A percentile compares a stretch with the other conserved stretches of the same genome.
Conservation (phyloP, 1,140 invertebrate genomes). For the Alviniconcha marisindica region DNA sequence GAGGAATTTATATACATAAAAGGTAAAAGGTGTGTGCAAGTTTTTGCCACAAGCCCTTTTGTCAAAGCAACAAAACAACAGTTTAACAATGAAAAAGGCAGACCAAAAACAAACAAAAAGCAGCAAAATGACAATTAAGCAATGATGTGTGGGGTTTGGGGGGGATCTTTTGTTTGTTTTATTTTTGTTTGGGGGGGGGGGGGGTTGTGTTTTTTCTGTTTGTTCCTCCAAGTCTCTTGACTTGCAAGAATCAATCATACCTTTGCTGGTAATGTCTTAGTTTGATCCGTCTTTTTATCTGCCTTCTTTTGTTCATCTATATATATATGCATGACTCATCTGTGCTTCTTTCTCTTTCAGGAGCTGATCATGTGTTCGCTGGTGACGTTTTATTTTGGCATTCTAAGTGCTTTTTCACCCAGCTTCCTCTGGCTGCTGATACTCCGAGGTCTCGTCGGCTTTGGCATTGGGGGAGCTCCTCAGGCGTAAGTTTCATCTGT, state of each 20-base stretch:
- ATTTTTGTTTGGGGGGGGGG: too few species aligned
- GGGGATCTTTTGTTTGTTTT: too few species aligned
- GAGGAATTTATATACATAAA: too few species aligned
- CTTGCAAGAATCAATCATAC: background rate
- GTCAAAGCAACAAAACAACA: too few species aligned
- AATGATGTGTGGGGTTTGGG: too few species aligned
- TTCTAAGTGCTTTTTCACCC: constrained; percentile 92
- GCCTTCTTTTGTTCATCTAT: background rate
- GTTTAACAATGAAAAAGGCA: too few species aligned
- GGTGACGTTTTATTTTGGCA: constrained; percentile 93
- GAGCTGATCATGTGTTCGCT: constrained; percentile 91
- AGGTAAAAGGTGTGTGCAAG: too few species aligned
- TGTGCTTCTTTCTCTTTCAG: constrained; percentile 77
- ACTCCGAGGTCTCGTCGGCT: constrained; percentile 93
- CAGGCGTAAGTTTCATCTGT: constrained; percentile 89
- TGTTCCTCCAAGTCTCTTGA: too few species aligned
- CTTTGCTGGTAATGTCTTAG: background rate
- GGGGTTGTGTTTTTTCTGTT: too few species aligned
- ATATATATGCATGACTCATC: constrained; percentile 4
- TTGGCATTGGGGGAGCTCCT: constrained; percentile 96
- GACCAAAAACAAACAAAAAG: too few species aligned
- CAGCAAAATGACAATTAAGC: too few species aligned
- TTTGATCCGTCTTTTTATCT: background rate
- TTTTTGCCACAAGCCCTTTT: too few species aligned
- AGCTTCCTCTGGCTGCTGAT: constrained; percentile 94